A percentile compares a stretch with the other conserved stretches of the same genome.
These are phyloP conservation scores for Synanthedon tipuliformis DNA, from an alignment of 2,888 invertebrate species.

Conservation along the genomic window DNA sequence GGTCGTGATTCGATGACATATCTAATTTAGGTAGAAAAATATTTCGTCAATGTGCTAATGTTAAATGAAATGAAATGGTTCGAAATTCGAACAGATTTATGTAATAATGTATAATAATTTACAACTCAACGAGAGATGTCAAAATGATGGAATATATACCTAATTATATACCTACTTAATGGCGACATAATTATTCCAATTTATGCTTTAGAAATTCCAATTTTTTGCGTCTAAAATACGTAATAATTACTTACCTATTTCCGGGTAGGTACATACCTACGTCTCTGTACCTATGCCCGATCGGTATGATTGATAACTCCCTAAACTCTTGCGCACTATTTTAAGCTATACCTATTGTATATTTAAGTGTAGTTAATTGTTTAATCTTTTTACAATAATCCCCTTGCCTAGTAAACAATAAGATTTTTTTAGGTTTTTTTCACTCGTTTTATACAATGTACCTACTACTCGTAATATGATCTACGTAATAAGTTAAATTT, in stretches of 20 bases:
- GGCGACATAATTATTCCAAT: not conserved
- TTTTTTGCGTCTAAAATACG: not conserved
- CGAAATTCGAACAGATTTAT: not conserved
- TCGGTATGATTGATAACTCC: conserved; percentile 3
- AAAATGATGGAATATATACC: not conserved
- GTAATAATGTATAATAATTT: not conserved
- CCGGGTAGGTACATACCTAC: not conserved
- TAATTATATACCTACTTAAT: not conserved
- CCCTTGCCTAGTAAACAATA: conserved; percentile 58
- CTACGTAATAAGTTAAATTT: conserved; percentile 64
- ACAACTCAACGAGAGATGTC: not conserved
- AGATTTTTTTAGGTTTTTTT: conserved; percentile 63
- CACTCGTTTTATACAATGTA: conserved; percentile 70
- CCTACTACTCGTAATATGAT: conserved; percentile 51
- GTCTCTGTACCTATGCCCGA: conserved; percentile 5
- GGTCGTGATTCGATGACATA: conserved; percentile 67
- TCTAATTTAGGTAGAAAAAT: conserved; percentile 64
- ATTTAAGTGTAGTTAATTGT: conserved; percentile 62
- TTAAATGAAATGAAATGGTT: conserved; percentile 1
- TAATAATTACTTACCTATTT: not conserved
- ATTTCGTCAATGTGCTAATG: conserved; percentile 46
- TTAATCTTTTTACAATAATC: conserved; percentile 57
- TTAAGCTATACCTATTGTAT: conserved; percentile 44
- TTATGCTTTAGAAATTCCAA: not conserved
- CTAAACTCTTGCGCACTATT: conserved; percentile 29